A percentile compares a stretch with the other conserved stretches of the same genome.
Conservation (phyloP, 2,113 vertebrate species). For the Zootoca vivipara region DNA sequence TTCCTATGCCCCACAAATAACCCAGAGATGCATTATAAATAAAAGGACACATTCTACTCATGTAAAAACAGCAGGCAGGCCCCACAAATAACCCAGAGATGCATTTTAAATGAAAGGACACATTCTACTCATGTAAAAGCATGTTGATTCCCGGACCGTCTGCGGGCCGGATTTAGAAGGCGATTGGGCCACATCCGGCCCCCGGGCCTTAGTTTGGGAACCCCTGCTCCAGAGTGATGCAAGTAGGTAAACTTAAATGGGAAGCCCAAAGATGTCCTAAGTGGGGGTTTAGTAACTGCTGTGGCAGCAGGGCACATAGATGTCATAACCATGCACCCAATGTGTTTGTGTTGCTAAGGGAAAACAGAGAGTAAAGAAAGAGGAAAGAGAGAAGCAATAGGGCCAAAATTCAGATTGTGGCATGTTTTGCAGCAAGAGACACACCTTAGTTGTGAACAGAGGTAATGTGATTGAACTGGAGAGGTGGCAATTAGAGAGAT, state of each 20-base stretch:
- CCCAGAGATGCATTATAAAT: too few relatives aligned
- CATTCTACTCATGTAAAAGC: too few relatives aligned
- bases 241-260: neutral
- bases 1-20: too few relatives aligned
- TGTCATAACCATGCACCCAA: neutral
- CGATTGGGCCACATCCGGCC: too few relatives aligned
- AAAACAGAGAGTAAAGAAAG: neutral
- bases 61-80: too few relatives aligned
- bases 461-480: neutral
- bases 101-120: too few relatives aligned
- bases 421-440: neutral
- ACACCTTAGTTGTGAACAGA: neutral
- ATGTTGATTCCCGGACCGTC: too few relatives aligned
- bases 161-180: too few relatives aligned
- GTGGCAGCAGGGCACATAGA: neutral
- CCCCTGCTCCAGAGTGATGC: neutral
- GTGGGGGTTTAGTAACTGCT: neutral
- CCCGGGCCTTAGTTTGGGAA: too few relatives aligned
- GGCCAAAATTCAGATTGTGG: neutral
- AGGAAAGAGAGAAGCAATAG: neutral
- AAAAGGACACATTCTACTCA: too few relatives aligned
- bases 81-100: too few relatives aligned
- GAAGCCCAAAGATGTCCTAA: neutral
- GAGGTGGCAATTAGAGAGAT: conserved; percentile 3
- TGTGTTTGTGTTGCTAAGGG: neutral